These are phyloP conservation scores for Casuarius casuarius DNA, from an alignment of 2,113 vertebrate species.

Conservation along the genomic window DNA sequence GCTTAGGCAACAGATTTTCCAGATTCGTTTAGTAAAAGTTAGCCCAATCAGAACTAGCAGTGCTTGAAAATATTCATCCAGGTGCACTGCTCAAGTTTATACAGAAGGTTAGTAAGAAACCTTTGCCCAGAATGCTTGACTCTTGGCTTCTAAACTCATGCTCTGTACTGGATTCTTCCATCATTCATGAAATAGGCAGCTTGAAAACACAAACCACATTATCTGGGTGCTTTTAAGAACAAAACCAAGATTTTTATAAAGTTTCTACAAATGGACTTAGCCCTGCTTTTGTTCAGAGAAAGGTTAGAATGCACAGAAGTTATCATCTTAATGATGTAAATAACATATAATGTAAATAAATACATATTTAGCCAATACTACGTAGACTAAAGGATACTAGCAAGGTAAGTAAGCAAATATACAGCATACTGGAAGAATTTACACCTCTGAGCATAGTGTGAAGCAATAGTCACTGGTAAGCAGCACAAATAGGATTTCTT, in stretches of 20 bases:
- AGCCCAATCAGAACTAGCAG: background rate
- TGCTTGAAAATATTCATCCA: background rate
- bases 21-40: background rate
- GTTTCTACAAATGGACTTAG: background rate
- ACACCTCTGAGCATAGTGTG: background rate
- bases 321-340: background rate
- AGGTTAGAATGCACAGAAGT: background rate
- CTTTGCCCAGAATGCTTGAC: background rate
- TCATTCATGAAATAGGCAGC: background rate
- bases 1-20: background rate
- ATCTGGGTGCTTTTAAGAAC: background rate
- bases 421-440: background rate
- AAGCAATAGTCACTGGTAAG: background rate
- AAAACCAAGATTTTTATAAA: background rate
- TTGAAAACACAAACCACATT: background rate
- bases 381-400: background rate
- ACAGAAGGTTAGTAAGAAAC: background rate
- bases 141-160: background rate
- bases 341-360: background rate
- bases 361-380: background rate
- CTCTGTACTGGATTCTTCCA: background rate
- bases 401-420: background rate
- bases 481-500: background rate
- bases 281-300: background rate
- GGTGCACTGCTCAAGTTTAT: accelerated